phyloP scores from a whole-genome alignment of 2,888 invertebrate species.

The Acronicta psi region DNA sequence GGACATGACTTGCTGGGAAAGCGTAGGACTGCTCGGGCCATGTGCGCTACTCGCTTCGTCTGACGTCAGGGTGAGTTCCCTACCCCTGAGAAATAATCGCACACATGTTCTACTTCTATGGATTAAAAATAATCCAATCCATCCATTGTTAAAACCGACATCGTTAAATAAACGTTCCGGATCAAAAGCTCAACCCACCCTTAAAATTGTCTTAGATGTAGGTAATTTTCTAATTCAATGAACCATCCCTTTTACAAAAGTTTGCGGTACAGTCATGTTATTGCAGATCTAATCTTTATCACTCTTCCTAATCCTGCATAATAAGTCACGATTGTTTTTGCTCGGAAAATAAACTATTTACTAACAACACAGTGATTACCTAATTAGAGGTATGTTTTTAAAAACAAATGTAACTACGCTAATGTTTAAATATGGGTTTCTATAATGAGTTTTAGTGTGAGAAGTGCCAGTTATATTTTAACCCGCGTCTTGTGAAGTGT shows the following conservation, averaged over 20 bases:
- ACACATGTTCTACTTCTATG: slow-evolving; percentile 39
- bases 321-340: slow-evolving; percentile 17
- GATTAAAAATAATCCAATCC: slow-evolving; percentile 31
- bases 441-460: slow-evolving; percentile 16
- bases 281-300: slow-evolving; percentile 15
- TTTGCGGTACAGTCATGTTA: slow-evolving; percentile 6
- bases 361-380: slow-evolving; percentile 29
- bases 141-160: slow-evolving; percentile 26
- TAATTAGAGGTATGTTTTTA: slow-evolving; percentile 35
- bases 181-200: slow-evolving; percentile 47
- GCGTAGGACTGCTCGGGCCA: slow-evolving; percentile 86
- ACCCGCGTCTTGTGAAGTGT: slow-evolving; percentile 33
- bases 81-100: slow-evolving; percentile 46
- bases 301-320: slow-evolving; percentile 6
- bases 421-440: slow-evolving; percentile 16
- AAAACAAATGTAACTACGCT: slow-evolving; percentile 15
- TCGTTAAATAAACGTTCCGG: slow-evolving; percentile 51
- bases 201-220: slow-evolving; percentile 48
- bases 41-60: slow-evolving; percentile 86
- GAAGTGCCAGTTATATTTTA: slow-evolving; percentile 29
- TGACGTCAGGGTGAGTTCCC: slow-evolving; percentile 84
- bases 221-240: slow-evolving; percentile 60
- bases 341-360: slow-evolving; percentile 8
- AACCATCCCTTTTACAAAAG: slow-evolving; percentile 18
- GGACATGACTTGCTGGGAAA: slow-evolving; percentile 89